Evolutionary conservation across 2,888 invertebrate species (phyloP).

Genomic region (Netelia fuscicornis): DNA sequence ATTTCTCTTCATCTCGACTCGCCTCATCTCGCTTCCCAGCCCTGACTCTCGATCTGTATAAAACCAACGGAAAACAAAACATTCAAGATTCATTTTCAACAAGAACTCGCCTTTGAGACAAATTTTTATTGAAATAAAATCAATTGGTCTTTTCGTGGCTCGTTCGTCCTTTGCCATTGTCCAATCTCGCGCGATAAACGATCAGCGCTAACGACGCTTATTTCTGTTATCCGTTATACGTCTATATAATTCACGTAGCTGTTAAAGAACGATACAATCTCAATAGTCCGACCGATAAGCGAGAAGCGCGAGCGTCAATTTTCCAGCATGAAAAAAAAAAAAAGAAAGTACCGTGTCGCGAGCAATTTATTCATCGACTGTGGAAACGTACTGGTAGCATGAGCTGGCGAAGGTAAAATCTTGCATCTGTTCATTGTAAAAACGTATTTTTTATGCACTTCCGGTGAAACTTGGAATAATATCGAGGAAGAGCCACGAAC

Average conservation of each 20-base stretch:
- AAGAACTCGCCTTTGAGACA: too few species aligned
- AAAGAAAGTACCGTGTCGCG: slow-evolving; percentile 51
- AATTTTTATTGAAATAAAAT: too few species aligned
- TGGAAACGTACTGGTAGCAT: slow-evolving; percentile 9
- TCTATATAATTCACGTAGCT: too few species aligned
- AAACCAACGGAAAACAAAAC: neutral
- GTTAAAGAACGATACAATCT: slow-evolving; percentile 18
- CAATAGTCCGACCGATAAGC: neutral
- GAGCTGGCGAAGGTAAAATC: slow-evolving; percentile 16
- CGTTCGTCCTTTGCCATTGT: too few species aligned
- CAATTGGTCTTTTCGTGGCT: slow-evolving; percentile 37
- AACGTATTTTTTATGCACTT: neutral
- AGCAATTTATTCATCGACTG: slow-evolving; percentile 40
- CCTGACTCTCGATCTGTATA: neutral
- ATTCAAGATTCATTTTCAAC: too few species aligned
- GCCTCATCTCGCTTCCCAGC: slow-evolving; percentile 23
- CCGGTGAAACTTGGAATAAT: slow-evolving; percentile 9
- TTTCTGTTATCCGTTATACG: too few species aligned
- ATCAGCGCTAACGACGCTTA: too few species aligned
- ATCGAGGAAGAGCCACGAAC: neutral
- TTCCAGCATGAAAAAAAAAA: slow-evolving; percentile 38
- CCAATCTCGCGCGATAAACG: too few species aligned
- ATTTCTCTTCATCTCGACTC: slow-evolving; percentile 48
- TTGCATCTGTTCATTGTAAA: neutral
- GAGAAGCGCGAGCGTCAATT: slow-evolving; percentile 14